Conservation (phyloP, 2,888 invertebrate species). For the Metopia argyrocephala region DNA sequence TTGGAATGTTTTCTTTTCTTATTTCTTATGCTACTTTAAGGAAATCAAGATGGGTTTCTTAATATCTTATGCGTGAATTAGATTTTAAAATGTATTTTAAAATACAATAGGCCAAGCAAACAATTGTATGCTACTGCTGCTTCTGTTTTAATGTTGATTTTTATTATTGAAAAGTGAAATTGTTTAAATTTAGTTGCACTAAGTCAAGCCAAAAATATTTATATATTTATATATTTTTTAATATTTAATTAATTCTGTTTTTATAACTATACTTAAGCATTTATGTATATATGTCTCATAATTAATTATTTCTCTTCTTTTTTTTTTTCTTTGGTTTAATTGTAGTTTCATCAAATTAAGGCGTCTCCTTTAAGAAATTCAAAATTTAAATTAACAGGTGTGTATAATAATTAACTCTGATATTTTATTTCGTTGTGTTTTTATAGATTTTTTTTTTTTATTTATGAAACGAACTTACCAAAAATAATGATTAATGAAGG, state of each 20-base stretch:
- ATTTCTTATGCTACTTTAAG: slow-evolving; percentile 28
- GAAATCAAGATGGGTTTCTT: slow-evolving; percentile 58
- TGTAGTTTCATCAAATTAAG: slow-evolving; percentile 47
- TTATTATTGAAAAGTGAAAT: slow-evolving; percentile 32
- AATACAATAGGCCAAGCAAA: neutral
- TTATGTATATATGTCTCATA: slow-evolving; percentile 10
- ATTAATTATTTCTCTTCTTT: slow-evolving; percentile 38
- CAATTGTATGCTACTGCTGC: neutral
- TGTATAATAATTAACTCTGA: slow-evolving; percentile 38
- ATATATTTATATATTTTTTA: neutral
- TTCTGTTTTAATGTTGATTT: neutral
- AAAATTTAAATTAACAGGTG: slow-evolving; percentile 47
- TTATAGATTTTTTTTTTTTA: slow-evolving; percentile 3
- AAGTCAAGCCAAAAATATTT: neutral
- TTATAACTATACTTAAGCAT: neutral
- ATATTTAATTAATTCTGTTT: neutral
- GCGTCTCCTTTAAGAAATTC: slow-evolving; percentile 36
- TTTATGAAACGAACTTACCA: neutral
- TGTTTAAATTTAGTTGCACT: neutral
- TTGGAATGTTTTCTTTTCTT: slow-evolving; percentile 3
- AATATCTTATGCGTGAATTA: slow-evolving; percentile 39
- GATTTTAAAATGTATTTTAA: neutral
- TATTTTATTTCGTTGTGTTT: neutral
- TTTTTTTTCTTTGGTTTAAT: slow-evolving; percentile 32
- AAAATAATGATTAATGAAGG: slow-evolving; percentile 51